These are phyloP conservation scores for Falco punctatus DNA, from an alignment of 2,113 vertebrate genomes.

Conservation along the genomic window DNA sequence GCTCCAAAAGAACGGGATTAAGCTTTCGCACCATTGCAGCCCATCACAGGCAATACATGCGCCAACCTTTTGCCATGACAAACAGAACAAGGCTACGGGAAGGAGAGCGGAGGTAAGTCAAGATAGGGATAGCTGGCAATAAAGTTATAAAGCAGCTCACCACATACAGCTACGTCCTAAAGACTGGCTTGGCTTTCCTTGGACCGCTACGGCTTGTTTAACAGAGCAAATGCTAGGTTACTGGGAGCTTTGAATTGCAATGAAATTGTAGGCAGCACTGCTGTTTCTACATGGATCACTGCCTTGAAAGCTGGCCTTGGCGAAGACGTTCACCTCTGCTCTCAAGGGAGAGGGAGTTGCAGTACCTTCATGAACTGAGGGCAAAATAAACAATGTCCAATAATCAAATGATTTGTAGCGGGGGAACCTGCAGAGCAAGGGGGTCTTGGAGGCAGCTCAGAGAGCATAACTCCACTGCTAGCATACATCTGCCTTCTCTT, in stretches of 20 bases:
- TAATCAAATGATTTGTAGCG: background rate
- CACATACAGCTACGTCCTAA: slow-evolving; percentile 7
- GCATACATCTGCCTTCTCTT: background rate
- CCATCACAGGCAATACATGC: slow-evolving; percentile 63
- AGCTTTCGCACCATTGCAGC: slow-evolving; percentile 25
- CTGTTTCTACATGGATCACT: background rate
- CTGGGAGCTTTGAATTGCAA: background rate
- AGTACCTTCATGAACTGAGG: background rate
- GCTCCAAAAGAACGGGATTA: background rate
- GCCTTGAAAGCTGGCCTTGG: background rate
- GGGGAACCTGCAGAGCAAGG: background rate
- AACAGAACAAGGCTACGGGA: slow-evolving; percentile 6
- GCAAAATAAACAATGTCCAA: background rate
- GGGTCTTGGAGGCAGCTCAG: background rate
- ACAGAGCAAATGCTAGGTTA: slow-evolving; percentile 47
- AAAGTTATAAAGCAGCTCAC: slow-evolving; percentile 42
- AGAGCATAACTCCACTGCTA: background rate
- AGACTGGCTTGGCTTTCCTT: slow-evolving; percentile 27
- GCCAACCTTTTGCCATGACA: slow-evolving; percentile 26
- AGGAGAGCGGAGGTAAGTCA: background rate
- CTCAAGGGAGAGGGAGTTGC: background rate
- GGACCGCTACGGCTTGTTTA: slow-evolving; percentile 49
- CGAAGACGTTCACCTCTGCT: background rate
- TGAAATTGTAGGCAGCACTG: background rate
- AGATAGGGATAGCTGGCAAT: slow-evolving; percentile 15